These are phyloP conservation scores for Rhagoletis pomonella DNA, from an alignment of 1,140 invertebrate genomes.

Conservation along the genomic window DNA sequence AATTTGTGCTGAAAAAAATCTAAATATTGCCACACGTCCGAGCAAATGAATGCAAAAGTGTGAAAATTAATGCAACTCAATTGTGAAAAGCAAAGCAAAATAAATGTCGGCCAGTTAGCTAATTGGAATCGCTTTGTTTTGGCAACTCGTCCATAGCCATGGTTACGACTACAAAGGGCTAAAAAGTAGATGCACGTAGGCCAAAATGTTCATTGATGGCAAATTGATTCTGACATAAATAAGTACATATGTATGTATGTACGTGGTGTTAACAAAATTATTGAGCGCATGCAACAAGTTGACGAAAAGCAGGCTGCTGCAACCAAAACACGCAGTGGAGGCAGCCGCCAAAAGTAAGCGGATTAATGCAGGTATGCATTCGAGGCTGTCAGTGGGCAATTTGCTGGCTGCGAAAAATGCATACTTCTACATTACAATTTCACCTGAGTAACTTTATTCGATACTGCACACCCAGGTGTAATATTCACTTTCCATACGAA, in stretches of 20 bases:
- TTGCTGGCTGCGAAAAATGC: slow-evolving; percentile 10
- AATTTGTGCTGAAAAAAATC: slow-evolving; percentile 42
- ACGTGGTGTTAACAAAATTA: slow-evolving; percentile 39
- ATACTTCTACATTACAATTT: not conserved
- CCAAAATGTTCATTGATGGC: not conserved
- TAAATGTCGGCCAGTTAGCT: not conserved
- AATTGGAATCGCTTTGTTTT: slow-evolving; percentile 18
- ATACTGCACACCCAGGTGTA: not conserved
- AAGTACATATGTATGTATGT: not conserved
- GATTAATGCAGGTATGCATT: not conserved
- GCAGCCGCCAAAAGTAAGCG: not conserved
- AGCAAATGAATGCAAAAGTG: slow-evolving; percentile 17
- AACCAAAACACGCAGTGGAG: not conserved
- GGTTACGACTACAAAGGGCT: not conserved
- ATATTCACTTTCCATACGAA: not conserved
- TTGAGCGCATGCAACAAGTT: slow-evolving; percentile 41
- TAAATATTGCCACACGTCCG: not conserved
- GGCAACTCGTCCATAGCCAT: slow-evolving; percentile 19
- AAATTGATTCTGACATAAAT: slow-evolving; percentile 6
- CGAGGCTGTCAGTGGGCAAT: not conserved
- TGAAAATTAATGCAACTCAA: slow-evolving; percentile 23
- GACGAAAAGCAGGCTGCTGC: not conserved
- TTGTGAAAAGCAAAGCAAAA: not conserved
- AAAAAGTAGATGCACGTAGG: not conserved
- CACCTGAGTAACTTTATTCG: not conserved